Conservation (phyloP, 1,140 invertebrate genomes). For the Bombus affinis region DNA sequence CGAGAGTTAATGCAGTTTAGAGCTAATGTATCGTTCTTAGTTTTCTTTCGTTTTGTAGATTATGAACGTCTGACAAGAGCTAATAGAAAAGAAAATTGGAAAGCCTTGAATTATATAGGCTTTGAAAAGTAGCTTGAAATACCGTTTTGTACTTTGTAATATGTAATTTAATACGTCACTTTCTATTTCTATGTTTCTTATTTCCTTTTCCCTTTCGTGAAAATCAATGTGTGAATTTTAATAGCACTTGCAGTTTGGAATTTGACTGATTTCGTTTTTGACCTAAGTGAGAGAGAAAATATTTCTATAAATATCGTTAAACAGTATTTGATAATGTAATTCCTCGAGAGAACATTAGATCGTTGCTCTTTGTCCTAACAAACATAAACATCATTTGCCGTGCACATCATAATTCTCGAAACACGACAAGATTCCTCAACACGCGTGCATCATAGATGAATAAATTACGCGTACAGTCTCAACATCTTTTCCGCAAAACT, state of each 20-base stretch:
- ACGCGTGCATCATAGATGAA: not conserved
- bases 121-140: not conserved
- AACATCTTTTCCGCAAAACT: not conserved
- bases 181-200: not conserved
- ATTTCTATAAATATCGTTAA: not conserved
- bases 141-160: not conserved
- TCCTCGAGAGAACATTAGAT: not conserved
- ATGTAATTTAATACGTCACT: too few species aligned
- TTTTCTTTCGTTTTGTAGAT: not conserved
- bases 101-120: not conserved
- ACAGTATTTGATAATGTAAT: not conserved
- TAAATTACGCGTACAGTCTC: not conserved
- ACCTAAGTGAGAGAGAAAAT: not conserved
- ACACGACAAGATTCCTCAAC: not conserved
- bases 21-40: not conserved
- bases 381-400: not conserved
- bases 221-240: not conserved
- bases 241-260: too few species aligned
- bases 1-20: not conserved
- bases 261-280: not conserved
- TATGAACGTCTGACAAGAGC: not conserved
- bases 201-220: not conserved
- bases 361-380: not conserved
- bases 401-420: conserved; percentile 24
- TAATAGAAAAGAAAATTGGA: not conserved